Evolutionary conservation across 2,888 invertebrate species (phyloP).

Genomic region (Drosophila kambysellisi): DNA sequence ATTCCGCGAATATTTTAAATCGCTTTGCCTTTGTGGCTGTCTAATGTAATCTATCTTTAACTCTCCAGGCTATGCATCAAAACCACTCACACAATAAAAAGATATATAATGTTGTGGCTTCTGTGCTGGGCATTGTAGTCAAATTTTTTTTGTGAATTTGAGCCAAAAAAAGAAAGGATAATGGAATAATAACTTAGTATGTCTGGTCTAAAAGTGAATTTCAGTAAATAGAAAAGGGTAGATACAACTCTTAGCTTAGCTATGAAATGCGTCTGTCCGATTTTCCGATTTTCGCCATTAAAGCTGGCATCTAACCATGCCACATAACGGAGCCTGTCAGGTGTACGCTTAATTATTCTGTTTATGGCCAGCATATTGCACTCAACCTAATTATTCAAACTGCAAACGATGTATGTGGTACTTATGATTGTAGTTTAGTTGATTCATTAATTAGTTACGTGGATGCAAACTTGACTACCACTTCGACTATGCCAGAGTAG

Average conservation of each 20-base stretch:
- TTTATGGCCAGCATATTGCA: constrained; percentile 44
- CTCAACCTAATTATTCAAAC: constrained; percentile 66
- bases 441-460: constrained; percentile 13
- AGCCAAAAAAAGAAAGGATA: background rate
- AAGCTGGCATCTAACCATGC: constrained; percentile 1
- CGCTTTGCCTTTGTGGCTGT: background rate
- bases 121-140: background rate
- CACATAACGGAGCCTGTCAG: constrained; percentile 22
- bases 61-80: background rate
- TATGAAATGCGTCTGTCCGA: too few relatives aligned
- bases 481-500: constrained; percentile 44
- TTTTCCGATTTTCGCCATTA: too few relatives aligned
- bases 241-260: too few relatives aligned
- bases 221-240: background rate
- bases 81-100: background rate
- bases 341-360: constrained; percentile 47
- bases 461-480: constrained; percentile 23
- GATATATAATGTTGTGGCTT: background rate
- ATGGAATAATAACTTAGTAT: background rate
- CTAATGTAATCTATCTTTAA: background rate
- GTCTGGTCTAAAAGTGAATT: background rate
- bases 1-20: constrained; percentile 15
- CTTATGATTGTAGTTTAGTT: background rate
- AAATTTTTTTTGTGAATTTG: background rate
- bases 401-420: background rate